Conservation (phyloP, 64 coral and sea anemone genomes). For the Hydrozoanthus tunicans region DNA sequence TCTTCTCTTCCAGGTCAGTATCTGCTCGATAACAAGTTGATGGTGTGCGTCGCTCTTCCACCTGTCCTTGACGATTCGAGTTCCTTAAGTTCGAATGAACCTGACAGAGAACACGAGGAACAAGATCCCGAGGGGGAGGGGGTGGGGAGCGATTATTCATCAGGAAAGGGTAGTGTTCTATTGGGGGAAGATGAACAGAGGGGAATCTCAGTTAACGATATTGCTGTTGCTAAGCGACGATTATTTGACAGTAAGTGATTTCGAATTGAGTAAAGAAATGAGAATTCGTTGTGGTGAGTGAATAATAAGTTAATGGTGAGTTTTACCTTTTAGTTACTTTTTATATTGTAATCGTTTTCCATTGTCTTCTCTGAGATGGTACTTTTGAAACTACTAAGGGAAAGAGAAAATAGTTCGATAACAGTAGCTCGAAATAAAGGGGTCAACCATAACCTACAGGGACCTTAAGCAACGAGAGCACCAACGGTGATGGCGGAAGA, state of each 20-base stretch:
- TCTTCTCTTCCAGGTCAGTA: conserved; percentile 66
- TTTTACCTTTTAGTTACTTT: not conserved
- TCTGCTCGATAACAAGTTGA: conserved; percentile 63
- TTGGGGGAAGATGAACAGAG: conserved; percentile 29
- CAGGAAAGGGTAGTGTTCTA: conserved; percentile 14
- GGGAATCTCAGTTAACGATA: conserved; percentile 66
- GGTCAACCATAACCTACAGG: no score
- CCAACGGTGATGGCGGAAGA: no score
- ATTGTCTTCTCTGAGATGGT: no score
- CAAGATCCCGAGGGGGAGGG: not conserved
- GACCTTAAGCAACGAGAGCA: no score
- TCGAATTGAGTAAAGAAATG: no score
- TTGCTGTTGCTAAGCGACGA: conserved; percentile 46
- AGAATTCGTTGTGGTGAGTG: no score
- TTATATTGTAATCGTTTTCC: not conserved
- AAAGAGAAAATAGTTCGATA: no score
- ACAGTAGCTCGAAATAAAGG: no score
- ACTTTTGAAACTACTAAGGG: no score
- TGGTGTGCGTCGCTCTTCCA: conserved; percentile 60
- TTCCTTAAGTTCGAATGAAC: not conserved
- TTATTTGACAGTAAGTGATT: conserved; percentile 6
- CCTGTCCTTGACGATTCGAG: conserved; percentile 11
- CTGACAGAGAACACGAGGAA: not conserved
- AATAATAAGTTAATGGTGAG: no score
- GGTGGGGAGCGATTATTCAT: not conserved